Percentiles rank a stretch among this genome's conserved stretches.
These are phyloP conservation scores for Phyllotreta cruciferae DNA, from an alignment of 2,888 invertebrate genomes.

Conservation along the genomic window DNA sequence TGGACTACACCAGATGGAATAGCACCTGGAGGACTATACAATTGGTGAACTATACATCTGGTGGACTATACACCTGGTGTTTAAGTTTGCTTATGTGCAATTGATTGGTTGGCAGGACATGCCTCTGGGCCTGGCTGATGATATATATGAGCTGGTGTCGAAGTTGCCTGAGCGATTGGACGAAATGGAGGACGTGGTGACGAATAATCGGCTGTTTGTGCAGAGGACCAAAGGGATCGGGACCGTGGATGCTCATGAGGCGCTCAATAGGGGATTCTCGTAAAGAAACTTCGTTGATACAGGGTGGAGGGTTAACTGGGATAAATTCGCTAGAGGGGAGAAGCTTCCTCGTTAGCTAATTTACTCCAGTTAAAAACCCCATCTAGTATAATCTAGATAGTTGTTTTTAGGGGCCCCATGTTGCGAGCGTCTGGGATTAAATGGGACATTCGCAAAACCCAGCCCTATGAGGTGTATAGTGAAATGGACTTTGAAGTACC, in stretches of 20 bases:
- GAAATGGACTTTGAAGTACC: conserved; percentile 84
- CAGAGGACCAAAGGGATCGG: conserved; percentile 79
- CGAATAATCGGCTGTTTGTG: conserved; percentile 77
- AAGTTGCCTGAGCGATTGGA: conserved; percentile 79
- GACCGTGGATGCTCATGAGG: conserved; percentile 74
- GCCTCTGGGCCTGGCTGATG: conserved; percentile 79
- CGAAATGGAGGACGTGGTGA: conserved; percentile 82
- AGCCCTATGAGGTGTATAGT: conserved; percentile 87
- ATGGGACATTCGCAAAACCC: conserved; percentile 84
- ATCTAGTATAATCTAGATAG: too few species aligned
- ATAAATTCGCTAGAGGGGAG: too few species aligned
- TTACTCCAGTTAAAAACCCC: too few species aligned
- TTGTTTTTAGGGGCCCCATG: conserved; percentile 75
- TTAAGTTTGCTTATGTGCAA: too few species aligned
- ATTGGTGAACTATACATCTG: too few species aligned
- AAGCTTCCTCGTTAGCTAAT: too few species aligned
- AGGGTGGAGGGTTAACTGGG: too few species aligned
- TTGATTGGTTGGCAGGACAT: conserved; percentile 66
- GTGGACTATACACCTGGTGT: too few species aligned
- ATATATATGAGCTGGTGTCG: conserved; percentile 73
- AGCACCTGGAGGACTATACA: too few species aligned
- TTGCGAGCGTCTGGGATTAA: conserved; percentile 82
- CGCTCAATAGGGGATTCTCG: conserved; percentile 65
- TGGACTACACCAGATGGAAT: too few species aligned
- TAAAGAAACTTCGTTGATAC: too few species aligned